phyloP scores from a whole-genome alignment of 2,113 vertebrate species.

The Propithecus coquereli region DNA sequence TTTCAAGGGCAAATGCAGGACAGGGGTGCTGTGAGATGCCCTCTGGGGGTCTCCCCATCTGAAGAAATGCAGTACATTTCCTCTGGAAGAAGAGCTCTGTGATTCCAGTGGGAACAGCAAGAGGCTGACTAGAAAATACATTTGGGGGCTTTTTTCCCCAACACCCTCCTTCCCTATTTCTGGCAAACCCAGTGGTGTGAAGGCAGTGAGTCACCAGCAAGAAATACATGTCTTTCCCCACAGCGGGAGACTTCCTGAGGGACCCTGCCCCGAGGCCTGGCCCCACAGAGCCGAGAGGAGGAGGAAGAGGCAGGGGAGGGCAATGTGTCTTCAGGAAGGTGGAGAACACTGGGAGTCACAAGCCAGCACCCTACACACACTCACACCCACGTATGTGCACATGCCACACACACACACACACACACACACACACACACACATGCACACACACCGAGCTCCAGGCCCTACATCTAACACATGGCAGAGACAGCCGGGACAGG shows the following conservation, averaged over 20 bases:
- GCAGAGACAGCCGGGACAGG: background rate
- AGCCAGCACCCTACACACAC: constrained; percentile 33
- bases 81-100: background rate
- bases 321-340: background rate
- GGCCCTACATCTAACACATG: constrained; percentile 45
- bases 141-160: background rate
- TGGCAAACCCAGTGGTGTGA: background rate
- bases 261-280: background rate
- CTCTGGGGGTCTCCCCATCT: background rate
- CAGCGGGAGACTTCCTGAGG: background rate
- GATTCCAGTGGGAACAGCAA: background rate
- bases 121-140: background rate
- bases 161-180: background rate
- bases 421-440: constrained; percentile 2
- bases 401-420: background rate
- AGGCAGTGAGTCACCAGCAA: background rate
- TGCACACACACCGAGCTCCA: background rate
- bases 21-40: background rate
- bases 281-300: background rate
- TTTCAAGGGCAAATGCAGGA: background rate
- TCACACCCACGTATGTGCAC: background rate
- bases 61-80: background rate
- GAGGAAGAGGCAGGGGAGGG: background rate
- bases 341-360: constrained; percentile 33
- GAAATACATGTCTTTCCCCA: background rate